Base-by-base conservation (phyloP, 2,888 invertebrate species). In the Aphodius sticticus region DNA sequence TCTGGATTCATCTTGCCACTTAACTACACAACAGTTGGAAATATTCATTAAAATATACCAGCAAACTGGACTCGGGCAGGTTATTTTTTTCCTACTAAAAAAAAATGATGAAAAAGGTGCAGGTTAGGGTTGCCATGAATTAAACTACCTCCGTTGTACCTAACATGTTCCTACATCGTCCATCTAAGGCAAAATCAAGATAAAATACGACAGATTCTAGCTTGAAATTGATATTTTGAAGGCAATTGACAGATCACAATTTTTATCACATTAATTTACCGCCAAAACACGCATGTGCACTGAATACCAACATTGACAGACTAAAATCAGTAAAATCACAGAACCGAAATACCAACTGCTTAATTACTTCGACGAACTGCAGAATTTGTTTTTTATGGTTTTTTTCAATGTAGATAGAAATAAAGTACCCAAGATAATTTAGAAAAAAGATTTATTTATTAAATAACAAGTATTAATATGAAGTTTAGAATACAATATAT, bases 221-320 rank as follows among this genome's bases (percentile, higher is more conserved):
- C 38, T 76, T 78, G 70, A 53, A 53, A 53, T 53, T 53, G 53
- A 53, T 53, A 53, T 53, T 53, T 53, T 53, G 75, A 35, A 78
- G 75, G 70, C 69, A 77, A 78, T 53, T 76, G 80, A 80, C 80
- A 77, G 77, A 69, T 80, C 75, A 72, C 70, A 71, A 80, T 78
- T 77, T 79, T 80, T 79, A 74, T 81, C 81, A 77, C 79, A 76
- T 74, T 72, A 76, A 69, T 82, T 82, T 81, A 78, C 82, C 82
- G 82, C 82, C 82, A 82, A 82, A 80, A 79, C 76, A 82, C 82
- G 82, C 82, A 76, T 82, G 82, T 81, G 82, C 82, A 72, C 74
- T n/a, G 35, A n/a, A 74, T 77, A 75, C 78, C 76, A 80, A 80
- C 80, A 35, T 79, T 37, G 14, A 16, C 6, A 36, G 72, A 38